phyloP scores from a whole-genome alignment of 53 echinoderm and acorn worm species.

The Patiria pectinifera region DNA sequence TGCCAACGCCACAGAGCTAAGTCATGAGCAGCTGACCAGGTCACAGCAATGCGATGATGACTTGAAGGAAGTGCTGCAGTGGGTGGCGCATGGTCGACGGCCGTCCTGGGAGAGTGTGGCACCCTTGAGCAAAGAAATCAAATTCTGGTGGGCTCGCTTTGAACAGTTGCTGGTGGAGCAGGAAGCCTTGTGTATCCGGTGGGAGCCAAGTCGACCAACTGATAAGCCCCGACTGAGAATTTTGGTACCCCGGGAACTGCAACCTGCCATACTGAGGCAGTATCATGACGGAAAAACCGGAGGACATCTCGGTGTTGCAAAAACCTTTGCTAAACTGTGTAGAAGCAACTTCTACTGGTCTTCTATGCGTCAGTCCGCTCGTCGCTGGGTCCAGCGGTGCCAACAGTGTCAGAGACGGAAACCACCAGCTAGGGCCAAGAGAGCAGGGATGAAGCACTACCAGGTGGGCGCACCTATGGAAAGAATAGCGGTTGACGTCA shows the following conservation, averaged over 20 bases:
- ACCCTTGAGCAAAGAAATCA: too few relatives aligned
- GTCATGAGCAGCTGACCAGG: too few relatives aligned
- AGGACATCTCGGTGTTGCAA: constrained; percentile 47
- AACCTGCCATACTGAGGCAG: not conserved
- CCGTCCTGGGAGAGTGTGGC: too few relatives aligned
- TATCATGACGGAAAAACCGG: constrained; percentile 10
- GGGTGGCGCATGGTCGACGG: too few relatives aligned
- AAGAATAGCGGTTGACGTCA: too few relatives aligned
- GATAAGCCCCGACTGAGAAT: constrained; percentile 30
- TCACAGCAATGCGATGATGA: too few relatives aligned
- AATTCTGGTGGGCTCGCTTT: too few relatives aligned
- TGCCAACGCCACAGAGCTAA: too few relatives aligned
- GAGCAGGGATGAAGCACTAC: not conserved
- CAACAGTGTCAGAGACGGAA: not conserved
- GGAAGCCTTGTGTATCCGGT: constrained; percentile 26
- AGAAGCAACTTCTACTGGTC: constrained; percentile 34
- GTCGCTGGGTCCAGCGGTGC: constrained; percentile 35
- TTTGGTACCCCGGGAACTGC: constrained; percentile 32
- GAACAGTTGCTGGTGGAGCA: not conserved
- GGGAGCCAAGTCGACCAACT: constrained; percentile 34
- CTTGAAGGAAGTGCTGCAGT: too few relatives aligned
- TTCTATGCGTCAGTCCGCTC: constrained; percentile 21
- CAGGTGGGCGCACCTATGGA: not conserved
- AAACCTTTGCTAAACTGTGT: constrained; percentile 32
- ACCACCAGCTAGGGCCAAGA: not conserved